Conservation (phyloP, 2,113 vertebrate genomes). For the Aldabrachelys gigantea region DNA sequence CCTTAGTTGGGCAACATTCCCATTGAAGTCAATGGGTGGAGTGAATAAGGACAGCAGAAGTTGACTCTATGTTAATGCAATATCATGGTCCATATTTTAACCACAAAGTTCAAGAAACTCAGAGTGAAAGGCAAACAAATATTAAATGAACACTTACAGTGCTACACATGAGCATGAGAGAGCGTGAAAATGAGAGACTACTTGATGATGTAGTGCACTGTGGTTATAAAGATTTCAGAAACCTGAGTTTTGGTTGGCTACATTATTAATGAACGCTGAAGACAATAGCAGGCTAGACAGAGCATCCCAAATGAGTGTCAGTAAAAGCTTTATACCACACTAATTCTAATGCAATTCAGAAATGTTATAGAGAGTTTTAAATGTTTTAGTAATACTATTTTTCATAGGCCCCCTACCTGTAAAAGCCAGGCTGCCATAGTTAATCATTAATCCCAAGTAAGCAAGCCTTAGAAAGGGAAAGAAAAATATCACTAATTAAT, state of each 20-base stretch:
- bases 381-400: neutral
- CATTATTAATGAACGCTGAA: neutral
- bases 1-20: neutral
- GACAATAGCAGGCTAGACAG: neutral
- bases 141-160: too few relatives aligned
- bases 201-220: neutral
- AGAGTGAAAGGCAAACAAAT: too few relatives aligned
- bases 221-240: too few relatives aligned
- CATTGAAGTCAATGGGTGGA: neutral
- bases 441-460: rapidly evolving
- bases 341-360: neutral
- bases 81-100: neutral
- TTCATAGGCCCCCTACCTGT: neutral
- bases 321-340: neutral
- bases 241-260: neutral
- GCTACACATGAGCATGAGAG: neutral
- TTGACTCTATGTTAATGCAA: neutral
- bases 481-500: neutral
- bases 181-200: neutral
- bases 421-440: neutral
- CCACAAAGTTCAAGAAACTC: neutral
- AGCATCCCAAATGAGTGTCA: neutral
- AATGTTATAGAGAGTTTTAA: neutral
- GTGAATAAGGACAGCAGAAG: neutral
- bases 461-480: neutral